Evolutionary conservation across 2,888 invertebrate genomes (phyloP).

Genomic region (Pachycephus smyrnensis): DNA sequence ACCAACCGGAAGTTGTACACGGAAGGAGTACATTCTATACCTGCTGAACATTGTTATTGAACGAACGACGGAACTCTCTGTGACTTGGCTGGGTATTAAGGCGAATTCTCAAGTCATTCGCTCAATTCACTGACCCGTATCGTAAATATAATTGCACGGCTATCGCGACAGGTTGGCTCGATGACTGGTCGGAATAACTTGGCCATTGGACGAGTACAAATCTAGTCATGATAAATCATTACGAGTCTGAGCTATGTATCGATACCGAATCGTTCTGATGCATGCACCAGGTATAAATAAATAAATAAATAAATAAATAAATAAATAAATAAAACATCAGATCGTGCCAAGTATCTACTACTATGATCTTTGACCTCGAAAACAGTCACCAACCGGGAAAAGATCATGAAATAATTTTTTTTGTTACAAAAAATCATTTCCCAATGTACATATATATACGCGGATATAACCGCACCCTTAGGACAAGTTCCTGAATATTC

Average conservation of each 20-base stretch:
- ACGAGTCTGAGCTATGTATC: not conserved
- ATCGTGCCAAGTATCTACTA: not conserved
- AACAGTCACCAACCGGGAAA: not conserved
- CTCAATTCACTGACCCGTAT: not conserved
- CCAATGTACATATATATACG: not conserved
- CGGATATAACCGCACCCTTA: slow-evolving; percentile 31
- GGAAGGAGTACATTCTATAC: not conserved
- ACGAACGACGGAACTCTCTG: not conserved
- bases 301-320: no score
- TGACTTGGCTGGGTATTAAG: not conserved
- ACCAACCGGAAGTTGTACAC: not conserved
- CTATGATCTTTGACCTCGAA: not conserved
- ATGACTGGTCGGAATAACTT: not conserved
- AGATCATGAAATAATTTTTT: not conserved
- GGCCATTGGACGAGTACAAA: not conserved
- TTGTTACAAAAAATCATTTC: no score
- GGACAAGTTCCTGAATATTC: slow-evolving; percentile 26
- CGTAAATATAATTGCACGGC: not conserved
- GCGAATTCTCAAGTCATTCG: not conserved
- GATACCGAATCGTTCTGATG: not conserved
- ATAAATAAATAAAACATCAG: not conserved
- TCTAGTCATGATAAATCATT: not conserved
- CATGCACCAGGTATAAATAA: not conserved
- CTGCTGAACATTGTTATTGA: not conserved
- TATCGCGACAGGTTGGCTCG: not conserved